Conservation (phyloP, 2,888 invertebrate species). For the Eilema depressum region DNA sequence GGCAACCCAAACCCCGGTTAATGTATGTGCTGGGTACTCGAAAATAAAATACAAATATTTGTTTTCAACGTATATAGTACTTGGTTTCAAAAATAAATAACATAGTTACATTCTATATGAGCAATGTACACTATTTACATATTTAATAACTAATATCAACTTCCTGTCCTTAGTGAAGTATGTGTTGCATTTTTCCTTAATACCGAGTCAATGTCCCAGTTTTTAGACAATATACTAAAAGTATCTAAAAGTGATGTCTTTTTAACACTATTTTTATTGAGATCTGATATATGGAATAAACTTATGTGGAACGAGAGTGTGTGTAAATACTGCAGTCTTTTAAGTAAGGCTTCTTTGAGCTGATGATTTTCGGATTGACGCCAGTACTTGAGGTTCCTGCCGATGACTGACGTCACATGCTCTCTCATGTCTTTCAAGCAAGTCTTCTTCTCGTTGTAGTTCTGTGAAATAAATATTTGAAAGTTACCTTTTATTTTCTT, state of each 20-base stretch:
- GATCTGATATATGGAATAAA: slow-evolving; percentile 71
- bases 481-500: not conserved
- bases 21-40: not conserved
- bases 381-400: slow-evolving; percentile 85
- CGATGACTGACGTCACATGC: slow-evolving; percentile 82
- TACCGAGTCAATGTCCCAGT: slow-evolving; percentile 74
- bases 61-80: slow-evolving; percentile 71
- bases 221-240: slow-evolving; percentile 65
- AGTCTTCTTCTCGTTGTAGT: slow-evolving; percentile 67
- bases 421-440: slow-evolving; percentile 84
- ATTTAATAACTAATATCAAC: slow-evolving; percentile 57
- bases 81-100: slow-evolving; percentile 77
- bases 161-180: slow-evolving; percentile 47
- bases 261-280: slow-evolving; percentile 62
- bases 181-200: slow-evolving; percentile 65
- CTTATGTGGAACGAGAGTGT: slow-evolving; percentile 73
- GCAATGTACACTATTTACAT: slow-evolving; percentile 84
- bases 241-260: slow-evolving; percentile 63
- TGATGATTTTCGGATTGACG: slow-evolving; percentile 68
- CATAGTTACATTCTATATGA: slow-evolving; percentile 69
- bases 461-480: slow-evolving; percentile 62
- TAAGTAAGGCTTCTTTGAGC: slow-evolving; percentile 70
- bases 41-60: slow-evolving; percentile 23
- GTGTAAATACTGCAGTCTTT: slow-evolving; percentile 76
- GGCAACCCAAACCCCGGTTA: no score